phyloP scores from a whole-genome alignment of 2,888 invertebrate species.

The Acronicta alni region DNA sequence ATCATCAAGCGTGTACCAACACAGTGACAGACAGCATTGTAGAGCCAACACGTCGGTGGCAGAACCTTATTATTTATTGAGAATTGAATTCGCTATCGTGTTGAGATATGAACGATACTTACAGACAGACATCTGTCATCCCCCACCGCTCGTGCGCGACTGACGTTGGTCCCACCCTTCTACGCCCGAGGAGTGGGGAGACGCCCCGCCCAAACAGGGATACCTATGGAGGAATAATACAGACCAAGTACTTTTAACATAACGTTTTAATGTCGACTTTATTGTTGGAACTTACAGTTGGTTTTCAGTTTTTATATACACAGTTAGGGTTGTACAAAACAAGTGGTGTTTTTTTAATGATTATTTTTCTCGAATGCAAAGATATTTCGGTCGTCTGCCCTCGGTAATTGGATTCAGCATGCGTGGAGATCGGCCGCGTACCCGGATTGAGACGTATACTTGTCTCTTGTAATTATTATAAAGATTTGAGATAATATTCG shows the following conservation, averaged over 20 bases:
- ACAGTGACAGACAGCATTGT: conserved; percentile 59
- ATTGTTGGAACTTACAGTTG: background rate
- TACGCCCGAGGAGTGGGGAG: conserved; percentile 58
- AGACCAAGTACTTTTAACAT: conserved; percentile 21
- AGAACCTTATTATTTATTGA: conserved; percentile 77
- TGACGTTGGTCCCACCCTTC: conserved; percentile 77
- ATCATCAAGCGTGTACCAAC: conserved; percentile 55
- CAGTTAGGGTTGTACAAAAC: conserved; percentile 73
- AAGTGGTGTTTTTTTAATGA: conserved; percentile 66
- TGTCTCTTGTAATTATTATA: conserved; percentile 86
- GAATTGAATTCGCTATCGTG: conserved; percentile 83
- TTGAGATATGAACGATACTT: conserved; percentile 80
- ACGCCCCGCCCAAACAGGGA: conserved; percentile 66
- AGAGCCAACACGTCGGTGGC: conserved; percentile 41
- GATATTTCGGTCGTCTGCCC: conserved; percentile 75
- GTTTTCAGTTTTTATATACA: conserved; percentile 8
- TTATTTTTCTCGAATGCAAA: conserved; percentile 76
- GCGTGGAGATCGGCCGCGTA: conserved; percentile 59
- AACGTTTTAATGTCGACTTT: conserved; percentile 60
- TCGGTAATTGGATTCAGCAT: conserved; percentile 81
- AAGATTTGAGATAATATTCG: conserved; percentile 82
- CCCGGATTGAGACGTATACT: conserved; percentile 81
- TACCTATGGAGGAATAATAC: conserved; percentile 47
- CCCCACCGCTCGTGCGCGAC: conserved; percentile 79
- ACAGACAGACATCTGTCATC: conserved; percentile 82